These are phyloP conservation scores for Erannis defoliaria DNA, from an alignment of 2,888 invertebrate genomes.

Conservation along the genomic window DNA sequence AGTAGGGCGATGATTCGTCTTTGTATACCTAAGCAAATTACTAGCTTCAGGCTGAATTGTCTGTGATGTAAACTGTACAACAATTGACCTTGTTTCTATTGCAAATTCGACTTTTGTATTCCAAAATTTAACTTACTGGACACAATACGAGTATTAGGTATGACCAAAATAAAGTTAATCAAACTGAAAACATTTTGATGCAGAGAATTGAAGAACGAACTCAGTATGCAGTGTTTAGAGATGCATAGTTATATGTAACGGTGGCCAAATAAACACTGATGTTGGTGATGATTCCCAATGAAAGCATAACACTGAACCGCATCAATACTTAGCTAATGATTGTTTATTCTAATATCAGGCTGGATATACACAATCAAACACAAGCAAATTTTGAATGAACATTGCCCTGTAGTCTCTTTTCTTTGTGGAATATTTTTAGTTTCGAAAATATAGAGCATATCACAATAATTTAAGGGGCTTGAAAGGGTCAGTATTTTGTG, in stretches of 20 bases:
- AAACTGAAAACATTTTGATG: too few relatives aligned
- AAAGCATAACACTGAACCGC: too few relatives aligned
- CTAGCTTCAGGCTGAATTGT: conserved; percentile 12
- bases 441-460: neutral
- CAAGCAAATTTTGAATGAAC: too few relatives aligned
- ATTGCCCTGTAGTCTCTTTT: neutral
- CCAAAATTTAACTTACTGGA: neutral
- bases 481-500: neutral
- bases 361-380: too few relatives aligned
- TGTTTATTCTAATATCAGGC: too few relatives aligned
- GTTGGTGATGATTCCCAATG: neutral
- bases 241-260: too few relatives aligned
- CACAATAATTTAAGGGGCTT: neutral
- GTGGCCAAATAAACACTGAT: neutral
- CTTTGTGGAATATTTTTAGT: neutral
- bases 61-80: neutral
- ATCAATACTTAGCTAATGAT: too few relatives aligned
- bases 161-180: neutral
- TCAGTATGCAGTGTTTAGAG: too few relatives aligned
- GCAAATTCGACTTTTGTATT: neutral
- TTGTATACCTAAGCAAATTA: conserved; percentile 4
- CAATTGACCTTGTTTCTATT: neutral
- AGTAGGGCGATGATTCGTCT: conserved; percentile 5
- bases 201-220: too few relatives aligned
- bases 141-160: too few relatives aligned